These are phyloP conservation scores for Sebastes fasciatus DNA, from an alignment of 2,113 vertebrate species.

Conservation along the genomic window DNA sequence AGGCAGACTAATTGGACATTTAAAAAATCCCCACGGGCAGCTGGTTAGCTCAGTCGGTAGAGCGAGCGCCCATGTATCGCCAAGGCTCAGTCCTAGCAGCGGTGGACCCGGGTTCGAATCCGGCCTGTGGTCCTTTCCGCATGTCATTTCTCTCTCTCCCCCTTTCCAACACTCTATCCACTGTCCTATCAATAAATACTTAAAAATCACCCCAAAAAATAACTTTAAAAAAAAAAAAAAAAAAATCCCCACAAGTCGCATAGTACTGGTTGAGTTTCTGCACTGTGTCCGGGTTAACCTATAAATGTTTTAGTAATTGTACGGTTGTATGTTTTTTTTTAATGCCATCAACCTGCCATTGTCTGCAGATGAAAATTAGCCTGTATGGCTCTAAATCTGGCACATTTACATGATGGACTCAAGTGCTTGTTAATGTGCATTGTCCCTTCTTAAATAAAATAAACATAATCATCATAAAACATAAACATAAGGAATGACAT, in stretches of 20 bases:
- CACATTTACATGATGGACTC: not conserved
- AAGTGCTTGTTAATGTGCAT: not conserved
- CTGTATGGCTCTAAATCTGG: not conserved
- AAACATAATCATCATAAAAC: not conserved
- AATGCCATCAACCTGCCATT: not conserved
- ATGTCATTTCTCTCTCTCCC: too few species aligned
- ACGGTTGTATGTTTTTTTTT: not conserved
- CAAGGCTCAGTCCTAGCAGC: too few species aligned
- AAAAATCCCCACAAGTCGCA: not conserved
- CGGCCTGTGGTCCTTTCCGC: too few species aligned
- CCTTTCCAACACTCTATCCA: too few species aligned
- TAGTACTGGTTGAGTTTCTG: not conserved
- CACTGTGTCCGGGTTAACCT: not conserved
- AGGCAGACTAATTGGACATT: not conserved
- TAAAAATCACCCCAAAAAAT: too few species aligned
- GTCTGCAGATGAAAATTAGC: not conserved
- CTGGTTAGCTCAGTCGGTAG: too few species aligned
- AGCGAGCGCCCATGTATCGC: too few species aligned
- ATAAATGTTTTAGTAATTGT: not conserved
- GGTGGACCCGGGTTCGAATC: too few species aligned
- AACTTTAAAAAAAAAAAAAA: too few species aligned
- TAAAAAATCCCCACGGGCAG: not conserved
- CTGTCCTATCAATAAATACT: too few species aligned
- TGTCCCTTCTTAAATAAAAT: not conserved
- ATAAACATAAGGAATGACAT: constrained; percentile 14